Percentiles rank a stretch among this genome's conserved stretches.
Conservation (phyloP, 2,888 invertebrate species). For the Volucella bombylans region DNA sequence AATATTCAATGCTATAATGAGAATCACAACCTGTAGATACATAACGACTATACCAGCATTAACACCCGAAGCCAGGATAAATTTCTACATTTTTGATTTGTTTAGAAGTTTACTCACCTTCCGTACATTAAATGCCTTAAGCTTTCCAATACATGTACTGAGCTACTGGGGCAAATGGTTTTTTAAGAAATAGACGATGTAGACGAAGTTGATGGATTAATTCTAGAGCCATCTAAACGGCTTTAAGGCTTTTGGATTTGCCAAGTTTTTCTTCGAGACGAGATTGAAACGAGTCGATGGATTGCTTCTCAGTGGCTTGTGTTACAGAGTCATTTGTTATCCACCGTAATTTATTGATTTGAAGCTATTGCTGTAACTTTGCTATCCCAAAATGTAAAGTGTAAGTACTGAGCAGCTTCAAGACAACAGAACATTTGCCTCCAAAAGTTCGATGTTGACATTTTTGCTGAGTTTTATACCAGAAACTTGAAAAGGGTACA, state of each 20-base stretch:
- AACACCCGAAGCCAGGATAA: constrained; percentile 45
- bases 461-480: constrained; percentile 69
- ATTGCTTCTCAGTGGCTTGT: constrained; percentile 18
- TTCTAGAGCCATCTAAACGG: constrained; percentile 45
- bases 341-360: constrained; percentile 22
- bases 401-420: constrained; percentile 67
- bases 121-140: constrained; percentile 10
- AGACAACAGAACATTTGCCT: constrained; percentile 63
- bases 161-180: constrained; percentile 20
- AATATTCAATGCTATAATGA: constrained; percentile 60
- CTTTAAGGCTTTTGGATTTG: constrained; percentile 61
- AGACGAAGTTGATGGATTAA: constrained; percentile 7
- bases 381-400: constrained; percentile 65
- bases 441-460: constrained; percentile 70
- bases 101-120: not conserved
- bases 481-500: too few species aligned
- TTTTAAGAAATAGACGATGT: not conserved
- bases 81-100: constrained; percentile 47
- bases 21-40: constrained; percentile 66
- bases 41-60: constrained; percentile 62
- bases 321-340: constrained; percentile 30
- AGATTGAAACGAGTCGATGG: constrained; percentile 52
- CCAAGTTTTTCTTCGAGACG: constrained; percentile 48
- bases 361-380: constrained; percentile 57
- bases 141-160: constrained; percentile 25